Evolutionary conservation across 2,888 invertebrate genomes (phyloP), one percentile per base, ranked within the genome.

Genomic region (Hyles lineata): DNA sequence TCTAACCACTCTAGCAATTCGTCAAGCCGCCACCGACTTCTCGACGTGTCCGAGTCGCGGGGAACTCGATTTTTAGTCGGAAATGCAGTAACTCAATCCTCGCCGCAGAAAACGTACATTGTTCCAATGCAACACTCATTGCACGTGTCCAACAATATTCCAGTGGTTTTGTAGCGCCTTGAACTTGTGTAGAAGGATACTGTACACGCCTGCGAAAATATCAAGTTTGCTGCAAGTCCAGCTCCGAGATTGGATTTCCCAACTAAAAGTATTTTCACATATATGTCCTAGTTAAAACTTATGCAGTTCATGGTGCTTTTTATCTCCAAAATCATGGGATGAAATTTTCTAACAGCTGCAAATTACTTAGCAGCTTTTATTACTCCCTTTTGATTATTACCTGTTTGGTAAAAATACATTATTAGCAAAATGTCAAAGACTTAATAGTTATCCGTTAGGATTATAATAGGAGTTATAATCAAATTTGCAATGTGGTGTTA

Each of bases 141-240:
- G 35, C 63, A 21, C 63, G 35, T 35, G 35, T 35, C 11, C 35
- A n/a, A 21, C 21, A 63, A 11, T n/a, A 35, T 19, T n/a, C n/a
- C 5, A 9, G 32, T 63, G n/a, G 5, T 35, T 63, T 63, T 63
- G n/a, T 11, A 35, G 35, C 9, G 15, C 23, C 21, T 7, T 23
- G 50, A 63, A 63, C 63, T 63, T 63, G 29, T 32, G 62, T 62
- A n/a, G n/a, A n/a, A n/a, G n/a, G n/a, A 63, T 35, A 35, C 35
- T 63, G 21, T 21, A n/a, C 43, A 43, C 43, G 15, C 43, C 43
- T 43, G 43, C 43, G 11, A 67, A 50, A 67, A 67, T 50, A 67
- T 50, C 17, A 23, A 67, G 67, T 43, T 50, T 67, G 7, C 43
- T 43, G 32, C 21, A 35, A 63, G 11, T 11, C 4, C 19, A 32